Conservation (phyloP, 1,140 invertebrate genomes). For the Nasonia giraulti region DNA sequence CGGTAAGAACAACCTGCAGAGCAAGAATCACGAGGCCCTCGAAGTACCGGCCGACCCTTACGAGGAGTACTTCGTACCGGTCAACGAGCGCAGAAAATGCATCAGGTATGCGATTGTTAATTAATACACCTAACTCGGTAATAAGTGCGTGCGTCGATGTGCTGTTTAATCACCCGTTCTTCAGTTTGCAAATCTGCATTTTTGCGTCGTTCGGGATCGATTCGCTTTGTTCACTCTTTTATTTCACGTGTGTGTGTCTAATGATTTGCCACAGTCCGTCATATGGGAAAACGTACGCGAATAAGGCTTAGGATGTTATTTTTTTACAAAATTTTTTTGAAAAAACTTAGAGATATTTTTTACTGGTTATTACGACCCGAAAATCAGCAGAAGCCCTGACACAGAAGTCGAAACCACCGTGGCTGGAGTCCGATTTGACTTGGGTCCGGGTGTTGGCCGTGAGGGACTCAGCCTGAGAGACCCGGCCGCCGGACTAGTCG, state of each 20-base stretch:
- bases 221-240: not conserved
- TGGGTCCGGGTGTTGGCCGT: conserved; percentile 73
- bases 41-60: conserved; percentile 80
- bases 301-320: not conserved
- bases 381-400: conserved; percentile 71
- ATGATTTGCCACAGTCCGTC: conserved; percentile 8
- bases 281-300: no score
- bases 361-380: conserved; percentile 51
- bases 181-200: conserved; percentile 2
- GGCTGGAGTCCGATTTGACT: conserved; percentile 74
- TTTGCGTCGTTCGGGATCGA: conserved; percentile 11
- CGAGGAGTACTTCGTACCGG: conserved; percentile 89
- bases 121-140: not conserved
- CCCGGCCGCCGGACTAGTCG: conserved; percentile 73
- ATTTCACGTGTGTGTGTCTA: not conserved
- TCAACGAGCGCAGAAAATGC: conserved; percentile 88
- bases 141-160: not conserved
- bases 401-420: conserved; percentile 73
- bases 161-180: not conserved
- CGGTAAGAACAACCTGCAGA: conserved; percentile 77
- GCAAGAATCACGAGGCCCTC: conserved; percentile 83
- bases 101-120: conserved; percentile 79
- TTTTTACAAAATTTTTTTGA: conserved; percentile 15
- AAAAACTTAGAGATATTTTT: conserved; percentile 35
- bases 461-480: conserved; percentile 74